Base-by-base conservation (phyloP, 1,140 invertebrate species). In the Branchinecta lindahli region DNA sequence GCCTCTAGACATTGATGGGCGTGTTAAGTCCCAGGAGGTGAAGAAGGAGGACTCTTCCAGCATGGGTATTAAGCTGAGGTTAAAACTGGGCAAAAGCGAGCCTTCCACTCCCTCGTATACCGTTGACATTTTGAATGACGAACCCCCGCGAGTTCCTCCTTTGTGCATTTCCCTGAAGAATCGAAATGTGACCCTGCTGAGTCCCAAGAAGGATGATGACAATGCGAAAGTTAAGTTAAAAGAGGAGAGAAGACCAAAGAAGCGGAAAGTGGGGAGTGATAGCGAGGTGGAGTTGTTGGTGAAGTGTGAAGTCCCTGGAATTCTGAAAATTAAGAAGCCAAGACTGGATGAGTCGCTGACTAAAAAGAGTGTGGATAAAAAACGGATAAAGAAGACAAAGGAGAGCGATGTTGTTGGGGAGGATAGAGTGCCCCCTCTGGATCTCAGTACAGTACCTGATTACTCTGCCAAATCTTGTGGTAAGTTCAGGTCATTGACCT, bases 161-260 rank as follows among this genome's bases (percentile, higher is more conserved):
- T 80, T 94, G 75, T 91, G 94, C 76, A 94, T 94, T 75, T 91
- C 90, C 68, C 79, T 94, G 67, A 82, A 90, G 72, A 91, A 91
- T 8, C 82, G 88, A 66, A 92, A 92, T 79, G 88, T 88, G 15
- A 88, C 88, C n/a, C 91, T 94, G 68, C 89, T 89, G 72, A 88
- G 87, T 75, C 86, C 87, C 15, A 86, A 87, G 70, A 88, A 88
- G 73, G 87, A 88, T 44, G 71, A 74, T 21, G 67, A 70, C 21
- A 66, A 73, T 44, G 46, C 73, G 12, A 73, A 70, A 46, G 47
- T 73, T 52, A 75, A 74, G 67, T 44, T 74, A 18, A 75, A 74
- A 61, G 69, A 75, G 66, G 69, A 69, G 20, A 8, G 44, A 45
- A n/a, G 46, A 69, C n/a, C n/a, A 45, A 18, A 46, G 44, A 61